Evolutionary conservation across 1,140 invertebrate species (phyloP), one percentile per base, ranked within the genome.

Genomic region (Orchesella cincta): DNA sequence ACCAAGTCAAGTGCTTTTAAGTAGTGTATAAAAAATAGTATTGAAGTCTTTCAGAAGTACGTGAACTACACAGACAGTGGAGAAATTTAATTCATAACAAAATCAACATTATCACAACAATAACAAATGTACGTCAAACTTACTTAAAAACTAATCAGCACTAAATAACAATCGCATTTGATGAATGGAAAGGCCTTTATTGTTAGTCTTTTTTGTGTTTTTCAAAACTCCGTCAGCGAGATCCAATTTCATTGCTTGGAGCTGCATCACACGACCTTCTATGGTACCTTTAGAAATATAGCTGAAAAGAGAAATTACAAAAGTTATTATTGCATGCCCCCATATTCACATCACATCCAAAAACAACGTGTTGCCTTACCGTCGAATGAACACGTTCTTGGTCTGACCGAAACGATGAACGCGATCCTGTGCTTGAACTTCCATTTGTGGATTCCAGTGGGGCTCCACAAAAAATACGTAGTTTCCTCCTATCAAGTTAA

Each of bases 401-500:
- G 84, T 90, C 84, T 98, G 96, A 0, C 96, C 96, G 57, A 97
- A 91, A 75, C 96, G 87, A 86, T 97, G 95, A 62, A 98, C 92
- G 57, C 95, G 87, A 86, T 98, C 95, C 87, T 93, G 94, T 0
- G 95, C 95, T 85, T 98, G 95, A 5, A 90, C 87, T 86, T 97
- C 95, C 28, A 97, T 86, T 82, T 97, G 94, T 0, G 95, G 96
- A 88, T 98, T 98, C 95, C 95, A 98, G 85, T 98, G 95, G 71
- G 95, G 87, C 85, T 98, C 96, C 1, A 96, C 83, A 2, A 98
- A 83, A 57, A 98, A 90, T 16, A 98, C 86, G 86, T 97, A 93
- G 88, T 95, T 97, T 0, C 90, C 96, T 26, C 94, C 95, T 77
- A 94, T 89, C 34, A 98, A 86, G 87, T 98, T 97, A 3, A 97